These are phyloP conservation scores for Phyllostomus discolor DNA, from an alignment of 2,113 vertebrate species.

Conservation along the genomic window DNA sequence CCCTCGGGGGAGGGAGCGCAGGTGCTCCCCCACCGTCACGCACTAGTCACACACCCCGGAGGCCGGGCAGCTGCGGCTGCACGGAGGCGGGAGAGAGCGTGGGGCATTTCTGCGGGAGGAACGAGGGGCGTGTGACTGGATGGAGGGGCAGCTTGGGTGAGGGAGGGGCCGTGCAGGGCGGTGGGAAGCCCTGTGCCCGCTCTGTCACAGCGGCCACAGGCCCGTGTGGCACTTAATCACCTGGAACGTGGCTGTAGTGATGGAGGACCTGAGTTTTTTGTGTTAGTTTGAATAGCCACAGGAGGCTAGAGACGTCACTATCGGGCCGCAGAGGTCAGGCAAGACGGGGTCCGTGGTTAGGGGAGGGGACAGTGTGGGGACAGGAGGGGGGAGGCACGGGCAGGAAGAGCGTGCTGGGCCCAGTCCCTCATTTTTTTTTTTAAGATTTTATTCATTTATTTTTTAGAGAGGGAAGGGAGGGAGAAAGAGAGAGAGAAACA, in stretches of 20 bases:
- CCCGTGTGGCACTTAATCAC: accelerated
- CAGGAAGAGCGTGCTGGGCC: not conserved
- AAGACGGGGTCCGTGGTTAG: not conserved
- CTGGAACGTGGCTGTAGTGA: not conserved
- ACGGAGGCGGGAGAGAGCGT: not conserved
- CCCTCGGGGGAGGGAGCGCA: not conserved
- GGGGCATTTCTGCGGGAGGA: not conserved
- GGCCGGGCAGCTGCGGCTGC: no score
- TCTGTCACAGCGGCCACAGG: not conserved
- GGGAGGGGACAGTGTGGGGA: not conserved
- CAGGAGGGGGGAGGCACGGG: not conserved
- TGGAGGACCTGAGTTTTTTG: not conserved
- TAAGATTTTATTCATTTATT: no score
- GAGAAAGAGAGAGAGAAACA: no score
- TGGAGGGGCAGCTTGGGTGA: not conserved
- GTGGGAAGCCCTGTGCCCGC: accelerated
- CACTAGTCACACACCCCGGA: accelerated
- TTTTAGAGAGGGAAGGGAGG: no score
- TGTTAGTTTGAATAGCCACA: not conserved
- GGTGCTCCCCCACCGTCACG: not conserved
- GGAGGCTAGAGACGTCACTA: not conserved
- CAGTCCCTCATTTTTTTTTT: not conserved
- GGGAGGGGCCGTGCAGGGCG: accelerated
- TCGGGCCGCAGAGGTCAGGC: not conserved
- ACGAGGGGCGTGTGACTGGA: not conserved